Conservation (phyloP, 2,888 invertebrate genomes). For the Latheticus oryzae region DNA sequence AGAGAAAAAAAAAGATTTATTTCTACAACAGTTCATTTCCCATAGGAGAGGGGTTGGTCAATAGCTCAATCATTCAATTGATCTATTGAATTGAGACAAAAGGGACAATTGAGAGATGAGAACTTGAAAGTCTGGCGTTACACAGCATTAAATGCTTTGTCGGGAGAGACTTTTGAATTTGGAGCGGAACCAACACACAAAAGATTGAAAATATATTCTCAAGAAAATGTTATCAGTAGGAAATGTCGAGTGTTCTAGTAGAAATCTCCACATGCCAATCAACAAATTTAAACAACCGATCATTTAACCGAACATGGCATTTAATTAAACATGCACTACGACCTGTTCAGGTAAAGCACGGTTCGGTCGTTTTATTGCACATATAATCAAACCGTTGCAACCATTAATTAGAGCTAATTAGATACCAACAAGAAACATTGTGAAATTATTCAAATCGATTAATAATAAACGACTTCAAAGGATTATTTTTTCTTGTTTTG, state of each 20-base stretch:
- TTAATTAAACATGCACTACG: constrained; percentile 49
- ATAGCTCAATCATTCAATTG: constrained; percentile 34
- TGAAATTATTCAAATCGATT: constrained; percentile 48
- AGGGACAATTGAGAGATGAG: constrained; percentile 47
- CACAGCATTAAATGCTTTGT: constrained; percentile 46
- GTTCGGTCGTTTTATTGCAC: constrained; percentile 34
- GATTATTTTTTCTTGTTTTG: too few relatives aligned
- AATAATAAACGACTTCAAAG: constrained; percentile 46
- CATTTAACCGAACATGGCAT: constrained; percentile 52
- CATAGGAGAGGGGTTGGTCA: constrained; percentile 28
- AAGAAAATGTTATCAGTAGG: too few relatives aligned
- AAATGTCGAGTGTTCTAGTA: too few relatives aligned
- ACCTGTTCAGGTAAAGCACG: constrained; percentile 18
- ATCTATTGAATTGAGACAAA: constrained; percentile 30
- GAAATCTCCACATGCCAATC: constrained; percentile 55
- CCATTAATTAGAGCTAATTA: constrained; percentile 47
- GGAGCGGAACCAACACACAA: constrained; percentile 22
- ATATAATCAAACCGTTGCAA: constrained; percentile 34
- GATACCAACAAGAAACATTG: constrained; percentile 42
- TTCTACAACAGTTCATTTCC: background rate
- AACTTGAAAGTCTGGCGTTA: constrained; percentile 55
- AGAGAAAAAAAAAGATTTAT: constrained; percentile 17
- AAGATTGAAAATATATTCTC: too few relatives aligned
- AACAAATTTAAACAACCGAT: constrained; percentile 55
- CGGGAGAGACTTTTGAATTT: constrained; percentile 29